Base-by-base conservation (phyloP, 92 coral and sea anemone species). In the Bergia puertoricense region DNA sequence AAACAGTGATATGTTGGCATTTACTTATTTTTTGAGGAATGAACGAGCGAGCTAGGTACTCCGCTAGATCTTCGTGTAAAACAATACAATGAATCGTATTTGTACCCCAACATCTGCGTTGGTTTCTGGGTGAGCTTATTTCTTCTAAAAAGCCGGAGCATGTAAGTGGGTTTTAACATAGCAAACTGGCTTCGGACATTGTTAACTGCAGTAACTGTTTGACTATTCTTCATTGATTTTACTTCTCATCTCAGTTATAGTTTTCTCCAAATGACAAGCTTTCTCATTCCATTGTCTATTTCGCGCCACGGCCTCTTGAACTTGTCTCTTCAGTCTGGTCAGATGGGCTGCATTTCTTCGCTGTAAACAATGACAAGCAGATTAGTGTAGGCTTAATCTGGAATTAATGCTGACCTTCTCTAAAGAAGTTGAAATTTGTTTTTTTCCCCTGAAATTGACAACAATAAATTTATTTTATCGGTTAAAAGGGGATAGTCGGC, bases 221-320 rank as follows among this genome's bases (percentile, higher is more conserved):
- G 40, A 9, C 76, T 75, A 92, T 81, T 92, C 92, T 54, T 93
- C 92, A 23, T 40, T 85, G 39, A 94, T 88, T 86, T 92, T 93
- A 36, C 81, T 79, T 41, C 91, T 92, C 59, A 93, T 80, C 79
- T 91, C 93, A 44, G 94, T 88, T 80, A 94, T 93, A 74, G 86
- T 85, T 73, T 67, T 79, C 74, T 94, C 96, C 77, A 91, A 90
- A 11, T 94, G 92, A 15, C 94, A 90, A 3, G 97, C 95, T 88
- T 95, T 93, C 44, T 95, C 96, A 75, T 91, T 95, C 98, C 98
- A 93, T 59, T 86, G 98, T 81, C 94, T 93, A 80, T 94, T 96
- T 71, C 98, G 81, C 20, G 96, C 93, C 73, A 79, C 78, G 0
- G 97, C 96, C 91, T 97, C 98, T 88, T 96, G 98, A 48, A 92